These are phyloP conservation scores for Drosophila sp. DNA, from an alignment of 1,140 invertebrate species.

Conservation along the genomic window DNA sequence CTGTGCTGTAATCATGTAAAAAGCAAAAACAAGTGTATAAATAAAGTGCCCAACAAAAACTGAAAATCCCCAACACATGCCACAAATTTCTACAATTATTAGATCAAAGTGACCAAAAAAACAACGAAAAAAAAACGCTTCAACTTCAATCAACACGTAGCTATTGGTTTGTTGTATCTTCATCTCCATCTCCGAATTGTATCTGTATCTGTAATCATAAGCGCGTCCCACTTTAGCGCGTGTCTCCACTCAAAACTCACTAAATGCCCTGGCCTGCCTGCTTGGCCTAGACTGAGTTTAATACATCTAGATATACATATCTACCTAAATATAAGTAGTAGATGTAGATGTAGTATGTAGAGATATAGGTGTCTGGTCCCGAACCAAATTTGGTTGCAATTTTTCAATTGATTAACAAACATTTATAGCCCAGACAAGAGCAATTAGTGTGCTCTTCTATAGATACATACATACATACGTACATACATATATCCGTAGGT, in stretches of 20 bases:
- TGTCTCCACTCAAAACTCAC: constrained; percentile 3
- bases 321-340: constrained; percentile 19
- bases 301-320: background rate
- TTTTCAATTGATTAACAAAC: constrained; percentile 61
- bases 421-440: constrained; percentile 44
- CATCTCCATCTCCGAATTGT: constrained; percentile 3
- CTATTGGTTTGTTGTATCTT: constrained; percentile 3
- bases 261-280: background rate
- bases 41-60: background rate
- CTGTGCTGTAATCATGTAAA: background rate
- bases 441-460: constrained; percentile 40
- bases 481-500: background rate
- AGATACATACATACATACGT: constrained; percentile 10
- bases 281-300: constrained; percentile 1
- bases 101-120: background rate
- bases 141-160: constrained; percentile 2
- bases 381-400: constrained; percentile 65
- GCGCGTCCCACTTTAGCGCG: constrained; percentile 7
- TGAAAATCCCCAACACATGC: background rate
- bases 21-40: constrained; percentile 8
- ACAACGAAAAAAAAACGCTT: background rate
- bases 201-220: constrained; percentile 8
- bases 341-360: constrained; percentile 14
- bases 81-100: background rate
- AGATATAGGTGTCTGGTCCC: constrained; percentile 28